phyloP scores from a whole-genome alignment of 1,140 invertebrate genomes.

The Chrysoperla carnea region DNA sequence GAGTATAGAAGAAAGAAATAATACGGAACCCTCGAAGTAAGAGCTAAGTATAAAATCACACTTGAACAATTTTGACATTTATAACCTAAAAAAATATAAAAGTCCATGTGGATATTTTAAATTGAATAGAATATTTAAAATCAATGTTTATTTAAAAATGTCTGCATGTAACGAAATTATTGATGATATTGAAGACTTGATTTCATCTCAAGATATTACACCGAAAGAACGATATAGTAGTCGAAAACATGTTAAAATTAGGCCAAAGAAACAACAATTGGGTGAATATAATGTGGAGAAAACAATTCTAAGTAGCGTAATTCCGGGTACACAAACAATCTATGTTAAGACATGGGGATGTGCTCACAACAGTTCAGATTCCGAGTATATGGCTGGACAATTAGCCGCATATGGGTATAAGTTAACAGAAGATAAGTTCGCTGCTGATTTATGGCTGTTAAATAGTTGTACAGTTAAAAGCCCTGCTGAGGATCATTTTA shows the following conservation, averaged over 20 bases:
- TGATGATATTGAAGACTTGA: constrained; percentile 65
- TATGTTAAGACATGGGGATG: constrained; percentile 97
- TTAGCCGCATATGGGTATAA: constrained; percentile 74
- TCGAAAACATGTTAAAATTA: constrained; percentile 43
- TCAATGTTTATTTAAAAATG: too few species aligned
- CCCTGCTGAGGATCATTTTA: constrained; percentile 91
- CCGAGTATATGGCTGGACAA: constrained; percentile 95
- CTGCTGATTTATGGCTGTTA: constrained; percentile 85
- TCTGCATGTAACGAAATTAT: constrained; percentile 39
- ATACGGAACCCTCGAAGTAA: too few species aligned
- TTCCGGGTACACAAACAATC: constrained; percentile 80
- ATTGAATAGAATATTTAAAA: too few species aligned
- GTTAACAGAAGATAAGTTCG: constrained; percentile 61
- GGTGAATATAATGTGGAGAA: constrained; percentile 20
- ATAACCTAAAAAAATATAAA: too few species aligned
- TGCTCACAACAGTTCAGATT: constrained; percentile 90
- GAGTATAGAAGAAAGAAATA: too few species aligned
- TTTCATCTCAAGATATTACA: constrained; percentile 56
- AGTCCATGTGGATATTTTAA: too few species aligned
- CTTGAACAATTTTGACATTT: too few species aligned
- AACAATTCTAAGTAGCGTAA: constrained; percentile 35
- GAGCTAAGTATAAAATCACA: too few species aligned
- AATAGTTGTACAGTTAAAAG: constrained; percentile 98
- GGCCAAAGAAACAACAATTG: constrained; percentile 29
- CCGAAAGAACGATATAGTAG: constrained; percentile 52